These are phyloP conservation scores for Oncorhynchus gorbuscha DNA, from an alignment of 2,113 vertebrate species.

Conservation along the genomic window DNA sequence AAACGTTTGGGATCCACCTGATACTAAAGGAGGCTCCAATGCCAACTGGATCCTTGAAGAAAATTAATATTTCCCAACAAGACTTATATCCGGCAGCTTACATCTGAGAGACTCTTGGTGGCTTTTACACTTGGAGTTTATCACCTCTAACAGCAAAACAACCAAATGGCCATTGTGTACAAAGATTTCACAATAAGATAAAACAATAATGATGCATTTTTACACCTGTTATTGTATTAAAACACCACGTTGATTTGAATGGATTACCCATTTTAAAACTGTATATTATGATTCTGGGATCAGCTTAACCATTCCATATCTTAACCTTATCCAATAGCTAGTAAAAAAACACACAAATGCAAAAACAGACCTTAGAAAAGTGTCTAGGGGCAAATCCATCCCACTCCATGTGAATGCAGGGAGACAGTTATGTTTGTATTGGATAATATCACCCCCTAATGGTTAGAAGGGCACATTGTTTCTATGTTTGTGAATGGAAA, in stretches of 20 bases:
- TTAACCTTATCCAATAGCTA: not conserved
- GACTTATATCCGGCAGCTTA: not conserved
- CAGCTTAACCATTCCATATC: not conserved
- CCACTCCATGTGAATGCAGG: not conserved
- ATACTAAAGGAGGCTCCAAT: too few relatives aligned
- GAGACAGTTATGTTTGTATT: constrained; percentile 18
- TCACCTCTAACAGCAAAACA: not conserved
- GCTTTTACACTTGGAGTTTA: not conserved
- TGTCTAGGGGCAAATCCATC: not conserved
- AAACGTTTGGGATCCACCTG: too few relatives aligned
- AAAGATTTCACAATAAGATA: not conserved
- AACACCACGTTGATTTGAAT: too few relatives aligned
- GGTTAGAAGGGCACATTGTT: constrained; percentile 18
- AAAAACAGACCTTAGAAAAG: not conserved
- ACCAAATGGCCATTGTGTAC: not conserved
- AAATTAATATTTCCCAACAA: too few relatives aligned
- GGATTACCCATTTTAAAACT: too few relatives aligned
- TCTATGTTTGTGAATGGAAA: constrained; percentile 17
- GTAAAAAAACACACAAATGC: too few relatives aligned
- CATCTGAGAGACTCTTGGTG: not conserved
- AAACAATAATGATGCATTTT: not conserved
- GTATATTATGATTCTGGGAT: not conserved
- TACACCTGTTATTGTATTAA: too few relatives aligned
- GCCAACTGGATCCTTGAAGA: too few relatives aligned
- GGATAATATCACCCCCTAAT: constrained; percentile 53